A percentile compares a stretch with the other conserved stretches of the same genome.
Evolutionary conservation across 2,113 vertebrate species (phyloP).

Genomic region (Aphelocoma coerulescens): DNA sequence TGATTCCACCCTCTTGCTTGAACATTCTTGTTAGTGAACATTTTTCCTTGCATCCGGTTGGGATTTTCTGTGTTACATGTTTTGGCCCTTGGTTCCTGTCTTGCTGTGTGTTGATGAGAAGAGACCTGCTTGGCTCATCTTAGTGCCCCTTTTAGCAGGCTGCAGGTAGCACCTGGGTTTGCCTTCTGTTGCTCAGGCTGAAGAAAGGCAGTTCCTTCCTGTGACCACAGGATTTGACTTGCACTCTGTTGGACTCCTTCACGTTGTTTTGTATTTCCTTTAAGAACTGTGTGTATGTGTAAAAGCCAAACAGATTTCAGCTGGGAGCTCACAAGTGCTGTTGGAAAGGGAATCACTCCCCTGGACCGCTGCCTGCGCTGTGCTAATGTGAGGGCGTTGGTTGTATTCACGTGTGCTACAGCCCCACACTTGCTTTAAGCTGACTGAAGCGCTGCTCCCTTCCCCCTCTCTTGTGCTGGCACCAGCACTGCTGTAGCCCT

Average conservation of each 20-base stretch:
- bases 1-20: background rate
- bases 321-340: background rate
- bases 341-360: fast-evolving
- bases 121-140: background rate
- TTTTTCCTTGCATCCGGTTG: fast-evolving
- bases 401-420: background rate
- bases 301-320: background rate
- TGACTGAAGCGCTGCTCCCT: background rate
- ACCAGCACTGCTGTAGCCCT: background rate
- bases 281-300: no score
- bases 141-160: background rate
- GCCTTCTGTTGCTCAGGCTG: background rate
- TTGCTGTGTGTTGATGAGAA: background rate
- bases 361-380: fast-evolving
- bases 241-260: background rate
- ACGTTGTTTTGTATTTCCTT: background rate
- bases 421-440: background rate
- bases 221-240: background rate
- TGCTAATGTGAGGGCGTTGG: fast-evolving
- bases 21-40: background rate
- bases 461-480: background rate
- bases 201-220: background rate
- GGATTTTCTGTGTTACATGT: background rate
- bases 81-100: background rate
- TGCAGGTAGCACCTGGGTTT: background rate